These are phyloP conservation scores for Spinibarbus caldwelli DNA, from an alignment of 2,797 vertebrate genomes.

Conservation along the genomic window DNA sequence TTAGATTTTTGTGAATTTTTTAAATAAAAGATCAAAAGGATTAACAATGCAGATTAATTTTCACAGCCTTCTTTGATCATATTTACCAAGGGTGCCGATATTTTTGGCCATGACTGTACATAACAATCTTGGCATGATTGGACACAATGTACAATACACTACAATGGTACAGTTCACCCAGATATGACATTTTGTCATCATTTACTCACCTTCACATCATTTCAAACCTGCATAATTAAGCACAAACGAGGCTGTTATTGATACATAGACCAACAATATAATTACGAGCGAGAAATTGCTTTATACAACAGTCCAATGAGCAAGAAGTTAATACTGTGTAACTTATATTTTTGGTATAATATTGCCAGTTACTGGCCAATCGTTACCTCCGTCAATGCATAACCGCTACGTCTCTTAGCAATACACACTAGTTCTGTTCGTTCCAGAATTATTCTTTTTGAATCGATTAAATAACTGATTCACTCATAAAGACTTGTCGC, in stretches of 20 bases:
- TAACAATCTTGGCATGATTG: not conserved
- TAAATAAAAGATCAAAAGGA: too few species aligned
- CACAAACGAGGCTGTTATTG: rapidly evolving
- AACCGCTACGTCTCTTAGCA: not conserved
- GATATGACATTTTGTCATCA: not conserved
- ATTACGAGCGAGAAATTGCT: not conserved
- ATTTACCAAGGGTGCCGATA: too few species aligned
- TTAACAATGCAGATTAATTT: too few species aligned
- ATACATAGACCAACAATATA: not conserved
- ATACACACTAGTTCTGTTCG: not conserved
- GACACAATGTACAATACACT: not conserved
- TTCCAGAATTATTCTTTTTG: not conserved
- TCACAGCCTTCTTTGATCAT: too few species aligned
- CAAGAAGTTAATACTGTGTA: not conserved
- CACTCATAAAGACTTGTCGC: not conserved
- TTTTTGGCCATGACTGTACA: too few species aligned
- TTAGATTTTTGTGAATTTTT: too few species aligned
- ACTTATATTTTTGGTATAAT: not conserved
- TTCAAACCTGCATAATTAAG: not conserved
- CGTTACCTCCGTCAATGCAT: too few species aligned
- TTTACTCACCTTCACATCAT: not conserved
- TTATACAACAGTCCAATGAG: not conserved
- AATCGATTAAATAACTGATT: not conserved
- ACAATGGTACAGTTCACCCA: not conserved
- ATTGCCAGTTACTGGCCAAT: not conserved